A percentile compares a stretch with the other conserved stretches of the same genome.
Evolutionary conservation across 35 echinoderm and acorn worm species (phyloP).

Genomic region (Ophiothrix spiculata): DNA sequence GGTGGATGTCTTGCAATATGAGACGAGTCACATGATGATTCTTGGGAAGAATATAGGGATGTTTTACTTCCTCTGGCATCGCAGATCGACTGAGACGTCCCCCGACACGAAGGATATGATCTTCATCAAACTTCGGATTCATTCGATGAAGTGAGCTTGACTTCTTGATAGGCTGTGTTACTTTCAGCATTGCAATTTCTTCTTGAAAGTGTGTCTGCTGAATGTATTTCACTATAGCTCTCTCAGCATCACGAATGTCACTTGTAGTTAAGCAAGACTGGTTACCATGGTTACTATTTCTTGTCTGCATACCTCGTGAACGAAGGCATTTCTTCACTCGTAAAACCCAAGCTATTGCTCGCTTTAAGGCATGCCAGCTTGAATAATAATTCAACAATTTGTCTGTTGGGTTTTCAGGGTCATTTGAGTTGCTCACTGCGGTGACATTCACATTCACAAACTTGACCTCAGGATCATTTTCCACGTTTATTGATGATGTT

Average conservation of each 20-base stretch:
- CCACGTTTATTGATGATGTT: too few relatives aligned
- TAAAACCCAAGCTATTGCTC: too few relatives aligned
- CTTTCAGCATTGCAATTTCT: background rate
- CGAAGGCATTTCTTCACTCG: too few relatives aligned
- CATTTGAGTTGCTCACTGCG: too few relatives aligned
- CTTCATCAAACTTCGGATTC: background rate
- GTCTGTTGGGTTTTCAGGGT: too few relatives aligned
- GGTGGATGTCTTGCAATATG: slow-evolving; percentile 35
- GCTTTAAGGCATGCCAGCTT: too few relatives aligned
- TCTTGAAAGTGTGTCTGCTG: background rate
- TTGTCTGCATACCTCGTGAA: background rate
- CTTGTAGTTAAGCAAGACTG: too few relatives aligned
- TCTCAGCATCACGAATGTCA: background rate
- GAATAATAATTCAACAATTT: too few relatives aligned
- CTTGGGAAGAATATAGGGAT: slow-evolving; percentile 55
- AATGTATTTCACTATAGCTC: background rate
- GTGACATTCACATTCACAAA: too few relatives aligned
- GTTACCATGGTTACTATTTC: background rate
- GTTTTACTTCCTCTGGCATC: slow-evolving; percentile 20
- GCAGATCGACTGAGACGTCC: slow-evolving; percentile 11
- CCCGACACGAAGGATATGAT: slow-evolving; percentile 28
- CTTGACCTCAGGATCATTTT: too few relatives aligned
- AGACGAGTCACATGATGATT: slow-evolving; percentile 36
- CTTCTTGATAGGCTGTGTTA: background rate
- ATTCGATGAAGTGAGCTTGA: background rate